Base-by-base conservation (phyloP, 1,140 invertebrate species). In the Eciton burchellii region DNA sequence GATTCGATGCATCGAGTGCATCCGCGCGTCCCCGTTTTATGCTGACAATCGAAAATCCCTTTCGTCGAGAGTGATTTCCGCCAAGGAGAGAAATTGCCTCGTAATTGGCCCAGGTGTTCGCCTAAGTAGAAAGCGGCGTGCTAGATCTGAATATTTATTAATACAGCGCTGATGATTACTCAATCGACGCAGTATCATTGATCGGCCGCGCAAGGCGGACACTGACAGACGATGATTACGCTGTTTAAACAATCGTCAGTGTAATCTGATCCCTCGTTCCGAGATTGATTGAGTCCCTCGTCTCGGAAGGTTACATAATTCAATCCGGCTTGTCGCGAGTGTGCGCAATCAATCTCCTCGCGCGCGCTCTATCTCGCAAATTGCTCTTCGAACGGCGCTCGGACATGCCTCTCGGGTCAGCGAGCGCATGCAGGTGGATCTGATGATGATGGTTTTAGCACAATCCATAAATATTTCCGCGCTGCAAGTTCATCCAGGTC, bases 391-490 rank as follows among this genome's bases (percentile, higher is more conserved):
- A 79, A 41, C n/a, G 35, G 41, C 62, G 29, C 41, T 76, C 60
- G 60, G 9, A 77, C 41, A 14, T 59, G 19, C 29, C 2, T n/a
- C 41, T 19, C 74, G 74, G 21, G 41, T 68, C 74, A 29, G 52
- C 2, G 41, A 70, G 49, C 35, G 12, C 21, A 43, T 2, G 24
- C 47, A 57, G 29, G 21, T 43, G 41, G 16, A 68, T n/a, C 21
- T 56, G 56, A 79, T 45, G 29, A 47, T n/a, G 35, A 26, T 1
- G 26, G 1, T 19, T 35, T 47, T 70, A 56, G 26, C 49, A 29
- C 74, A 57, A 57, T 70, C 63, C 35, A 70, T 70, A 79, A 79
- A 79, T 65, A 79, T 79, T 57, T 70, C 74, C 63, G 74, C 49
- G 63, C 16, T 57, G 35, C 35, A 79, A 79, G 63, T 45, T 70